Evolutionary conservation across 2,888 invertebrate genomes (phyloP), one percentile per base, ranked within the genome.

Genomic region (Acrobasis repandana): DNA sequence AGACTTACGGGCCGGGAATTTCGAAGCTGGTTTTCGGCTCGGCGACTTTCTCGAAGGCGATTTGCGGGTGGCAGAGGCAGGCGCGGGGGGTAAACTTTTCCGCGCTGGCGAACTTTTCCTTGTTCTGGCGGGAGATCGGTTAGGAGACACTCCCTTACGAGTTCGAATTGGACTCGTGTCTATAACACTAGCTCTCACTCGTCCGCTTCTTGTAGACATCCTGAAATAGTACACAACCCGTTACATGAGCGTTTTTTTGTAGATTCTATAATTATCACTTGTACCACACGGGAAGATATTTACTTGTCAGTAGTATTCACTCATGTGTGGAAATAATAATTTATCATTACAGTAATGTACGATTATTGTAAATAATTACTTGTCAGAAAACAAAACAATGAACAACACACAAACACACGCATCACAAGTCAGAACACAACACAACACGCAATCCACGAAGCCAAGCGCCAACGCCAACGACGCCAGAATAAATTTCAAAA

Each of bases 21-120:
- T 85, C 0, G 84, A 80, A 1, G 75, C 84, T 18, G 90, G 77
- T 71, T 91, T 92, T 62, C 90, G 83, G 64, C 86, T 85, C 3
- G 93, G 93, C 10, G 93, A 93, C 63, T 93, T 93, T 54, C 92
- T 83, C 11, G 90, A 80, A 15, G 93, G 93, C 28, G 93, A 93
- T 70, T 93, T 93, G 6, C 92, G 88, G 16, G 86, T 82, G 43
- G 90, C 77, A 51, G 86, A 82, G 36, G 89, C 76, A 51, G 85
- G 84, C 63, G 80, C 82, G 65, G 79, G 74, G 61, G 88, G 82
- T 38, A 88, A 67, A 66, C 61, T 67, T 67, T 66, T 67, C 9
- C 61, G 60, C 49, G 69, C 68, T 14, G 82, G 83, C 5, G 90
- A 90, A 77, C 74, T 84, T 83, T 88, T 90, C 57, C 86, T 79